Conservation (phyloP, 2,888 invertebrate genomes). For the Sarcophaga caerulescens region DNA sequence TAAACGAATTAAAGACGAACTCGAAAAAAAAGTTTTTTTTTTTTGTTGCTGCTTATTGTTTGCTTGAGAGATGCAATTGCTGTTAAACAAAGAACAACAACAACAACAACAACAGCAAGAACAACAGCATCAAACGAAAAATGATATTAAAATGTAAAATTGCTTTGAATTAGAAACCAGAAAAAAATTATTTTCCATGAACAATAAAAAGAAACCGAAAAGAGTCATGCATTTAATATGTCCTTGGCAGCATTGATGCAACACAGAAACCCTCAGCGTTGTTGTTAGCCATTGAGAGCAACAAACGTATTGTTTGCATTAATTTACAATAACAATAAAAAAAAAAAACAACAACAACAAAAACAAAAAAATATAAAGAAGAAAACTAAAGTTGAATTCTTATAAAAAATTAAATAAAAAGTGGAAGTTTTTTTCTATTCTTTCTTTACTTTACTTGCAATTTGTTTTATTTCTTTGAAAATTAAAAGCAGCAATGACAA, state of each 20-base stretch:
- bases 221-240: slow-evolving; percentile 53
- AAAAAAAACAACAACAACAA: not conserved
- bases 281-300: slow-evolving; percentile 36
- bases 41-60: not conserved
- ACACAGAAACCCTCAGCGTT: slow-evolving; percentile 1
- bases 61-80: not conserved
- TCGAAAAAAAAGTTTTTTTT: not conserved
- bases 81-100: not conserved
- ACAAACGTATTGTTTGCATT: slow-evolving; percentile 54
- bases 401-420: slow-evolving; percentile 32
- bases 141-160: not conserved
- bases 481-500: slow-evolving; percentile 31
- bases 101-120: not conserved
- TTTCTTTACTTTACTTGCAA: not conserved
- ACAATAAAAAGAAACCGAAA: not conserved
- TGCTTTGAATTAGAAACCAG: not conserved
- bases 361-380: too few relatives aligned
- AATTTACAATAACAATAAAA: slow-evolving; percentile 45
- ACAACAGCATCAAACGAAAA: slow-evolving; percentile 13
- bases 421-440: not conserved
- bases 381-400: not conserved
- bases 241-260: slow-evolving; percentile 64
- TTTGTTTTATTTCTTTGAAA: slow-evolving; percentile 31
- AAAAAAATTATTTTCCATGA: not conserved
- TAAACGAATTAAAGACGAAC: not conserved